Base-by-base conservation (phyloP, 2,888 invertebrate species). In the Ferdinandea cuprea region DNA sequence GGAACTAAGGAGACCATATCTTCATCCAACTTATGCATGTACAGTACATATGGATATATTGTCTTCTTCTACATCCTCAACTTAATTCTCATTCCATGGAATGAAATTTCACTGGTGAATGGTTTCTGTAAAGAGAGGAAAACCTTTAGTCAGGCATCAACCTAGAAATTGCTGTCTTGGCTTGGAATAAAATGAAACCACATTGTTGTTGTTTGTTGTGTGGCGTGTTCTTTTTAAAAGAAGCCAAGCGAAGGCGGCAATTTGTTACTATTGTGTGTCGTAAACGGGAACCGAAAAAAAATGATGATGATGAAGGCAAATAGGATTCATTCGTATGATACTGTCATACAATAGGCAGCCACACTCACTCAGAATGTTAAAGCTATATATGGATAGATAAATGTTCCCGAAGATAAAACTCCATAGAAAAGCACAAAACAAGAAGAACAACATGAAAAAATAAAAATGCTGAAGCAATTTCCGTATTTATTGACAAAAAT, bases 401-500 rank as follows among this genome's bases (percentile, higher is more conserved):
- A 37, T 42, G 54, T 50, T 50, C 52, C 21, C 37, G 46, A 7
- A 52, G 78, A 66, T 59, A 59, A 73, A 58, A 46, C 58, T 54
- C 32, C 17, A 40, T 28, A 44, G 44, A 50, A 35, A 11, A 40
- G n/a, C 7, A 25, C n/a, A n/a, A n/a, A 32, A 35, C 8, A 9
- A 46, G 35, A 9, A 11, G 30, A 19, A 35, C 37, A 28, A 35
- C 15, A 19, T 3, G 28, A 9, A 9, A 15, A 28, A 71, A 30
- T 32, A 17, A 63, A 37, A 63, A 40, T 63, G 50, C 25, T 40
- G 59, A 74, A 74, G 66, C 79, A 79, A 79, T 79, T 79, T 79
- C 79, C 79, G 66, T 79, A 79, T 68, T 79, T 79, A 79, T 79
- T 79, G 66, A 48, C 79, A 79, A 74, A 79, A 68, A 73, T 59